phyloP scores from a whole-genome alignment of 2,888 invertebrate species.

The Dicyrtomina minuta region DNA sequence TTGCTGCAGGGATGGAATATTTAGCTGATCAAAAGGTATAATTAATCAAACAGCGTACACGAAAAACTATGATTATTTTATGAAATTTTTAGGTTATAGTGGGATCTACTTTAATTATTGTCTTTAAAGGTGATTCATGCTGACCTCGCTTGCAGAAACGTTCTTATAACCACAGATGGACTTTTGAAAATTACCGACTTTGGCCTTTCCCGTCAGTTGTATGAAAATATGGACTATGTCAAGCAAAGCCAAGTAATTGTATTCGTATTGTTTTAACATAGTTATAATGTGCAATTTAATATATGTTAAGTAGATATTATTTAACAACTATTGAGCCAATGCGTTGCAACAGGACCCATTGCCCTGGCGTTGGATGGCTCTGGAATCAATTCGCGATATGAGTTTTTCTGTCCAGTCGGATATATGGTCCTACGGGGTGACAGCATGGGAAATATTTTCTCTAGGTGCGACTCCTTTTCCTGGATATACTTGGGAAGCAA shows the following conservation, averaged over 20 bases:
- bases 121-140: conserved; percentile 23
- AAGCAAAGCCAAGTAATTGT: conserved; percentile 10
- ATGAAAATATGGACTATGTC: conserved; percentile 13
- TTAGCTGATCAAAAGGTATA: not conserved
- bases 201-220: conserved; percentile 13
- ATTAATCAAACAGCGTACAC: not conserved
- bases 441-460: conserved; percentile 9
- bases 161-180: conserved; percentile 1
- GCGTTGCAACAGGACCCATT: conserved; percentile 11
- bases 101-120: not conserved
- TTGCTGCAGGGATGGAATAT: conserved; percentile 13
- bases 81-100: not conserved
- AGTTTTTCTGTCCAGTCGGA: conserved; percentile 8
- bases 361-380: conserved; percentile 13
- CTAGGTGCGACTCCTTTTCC: conserved; percentile 4
- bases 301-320: not conserved
- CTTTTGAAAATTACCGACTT: conserved; percentile 8
- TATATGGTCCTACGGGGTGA: conserved; percentile 11
- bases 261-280: not conserved
- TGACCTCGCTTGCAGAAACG: conserved; percentile 6
- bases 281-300: not conserved
- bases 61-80: not conserved
- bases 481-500: conserved; percentile 1
- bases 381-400: conserved; percentile 6
- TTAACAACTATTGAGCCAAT: too few relatives aligned